Evolutionary conservation across 2,797 vertebrate species (phyloP), one percentile per base, ranked within the genome.

Genomic region (Columba guinea): DNA sequence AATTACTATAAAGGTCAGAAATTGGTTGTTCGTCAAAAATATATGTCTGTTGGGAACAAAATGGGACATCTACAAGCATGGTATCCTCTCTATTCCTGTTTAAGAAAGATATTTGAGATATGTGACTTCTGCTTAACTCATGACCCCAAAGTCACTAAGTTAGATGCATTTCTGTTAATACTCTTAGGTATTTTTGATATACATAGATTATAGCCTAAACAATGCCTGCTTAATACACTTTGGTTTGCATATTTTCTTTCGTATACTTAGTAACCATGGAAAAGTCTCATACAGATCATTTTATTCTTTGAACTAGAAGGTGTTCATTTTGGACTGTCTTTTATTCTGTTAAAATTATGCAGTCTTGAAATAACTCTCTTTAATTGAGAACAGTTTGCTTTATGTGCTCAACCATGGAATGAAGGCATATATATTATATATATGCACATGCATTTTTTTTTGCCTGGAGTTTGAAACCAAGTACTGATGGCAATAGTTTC

Each of bases 321-420:
- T 91, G 78, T 0, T 3, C 0, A 32, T 86, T 93, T 87, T 89
- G 68, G 41, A 60, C 49, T 90, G 37, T 37, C 34, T 60, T 88
- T 24, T 84, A 76, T 73, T 85, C 34, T 76, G 26, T 73, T 76
- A 59, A 53, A 65, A 81, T 68, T 84, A 56, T 85, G 39, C 58
- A 63, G 44, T 84, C 87, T 93, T 84, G 37, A 94, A 91, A 79
- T 84, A 93, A 63, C 49, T 78, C 16, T 60, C 6, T 81, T 87
- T 87, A 79, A 75, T 19, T 74, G 7, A 75, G 46, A 84, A 59
- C 35, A 67, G 18, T 94, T 94, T 78, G 60, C 58, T 81, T 81
- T 73, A 53, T 39, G 16, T 52, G 26, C 71, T 75, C 58, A 81
- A 23, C 52, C 14, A 44, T 30, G 35, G 39, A 87, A 74, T 90